These are phyloP conservation scores for Cephus pygmeus DNA, from an alignment of 2,888 invertebrate species.

Conservation along the genomic window DNA sequence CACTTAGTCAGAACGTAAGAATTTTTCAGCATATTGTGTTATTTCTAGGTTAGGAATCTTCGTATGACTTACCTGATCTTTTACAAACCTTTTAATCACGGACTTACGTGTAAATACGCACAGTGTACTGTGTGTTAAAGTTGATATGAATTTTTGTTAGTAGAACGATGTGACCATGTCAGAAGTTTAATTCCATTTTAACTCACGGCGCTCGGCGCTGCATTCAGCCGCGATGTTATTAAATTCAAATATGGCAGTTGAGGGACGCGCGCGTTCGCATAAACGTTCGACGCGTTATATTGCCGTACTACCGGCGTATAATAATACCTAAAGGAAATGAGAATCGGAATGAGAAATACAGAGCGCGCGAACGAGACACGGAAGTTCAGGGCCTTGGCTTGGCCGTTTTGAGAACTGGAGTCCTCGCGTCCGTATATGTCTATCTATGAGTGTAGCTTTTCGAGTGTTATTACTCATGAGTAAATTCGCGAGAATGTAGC, in stretches of 20 bases:
- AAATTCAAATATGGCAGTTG: constrained; percentile 45
- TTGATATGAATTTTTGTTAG: neutral
- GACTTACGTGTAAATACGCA: too few relatives aligned
- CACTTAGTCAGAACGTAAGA: too few relatives aligned
- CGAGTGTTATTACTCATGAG: neutral
- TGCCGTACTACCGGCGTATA: neutral
- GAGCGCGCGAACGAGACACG: constrained; percentile 36
- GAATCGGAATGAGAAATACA: constrained; percentile 24
- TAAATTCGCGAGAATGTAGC: neutral
- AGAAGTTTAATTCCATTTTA: neutral
- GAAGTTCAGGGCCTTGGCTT: constrained; percentile 51
- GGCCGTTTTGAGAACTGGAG: constrained; percentile 46
- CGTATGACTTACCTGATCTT: neutral
- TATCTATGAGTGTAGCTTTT: neutral
- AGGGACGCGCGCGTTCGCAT: constrained; percentile 28
- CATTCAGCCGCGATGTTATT: constrained; percentile 25
- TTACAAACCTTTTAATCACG: too few relatives aligned
- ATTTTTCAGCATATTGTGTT: neutral
- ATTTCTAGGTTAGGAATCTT: neutral
- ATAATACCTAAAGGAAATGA: constrained; percentile 19
- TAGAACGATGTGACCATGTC: neutral
- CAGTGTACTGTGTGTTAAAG: too few relatives aligned
- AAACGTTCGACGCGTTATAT: neutral
- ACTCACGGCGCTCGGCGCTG: neutral
- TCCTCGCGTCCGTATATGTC: constrained; percentile 44